Base-by-base conservation (phyloP, 92 coral and sea anemone species). In the Isaurus tuberculatus region DNA sequence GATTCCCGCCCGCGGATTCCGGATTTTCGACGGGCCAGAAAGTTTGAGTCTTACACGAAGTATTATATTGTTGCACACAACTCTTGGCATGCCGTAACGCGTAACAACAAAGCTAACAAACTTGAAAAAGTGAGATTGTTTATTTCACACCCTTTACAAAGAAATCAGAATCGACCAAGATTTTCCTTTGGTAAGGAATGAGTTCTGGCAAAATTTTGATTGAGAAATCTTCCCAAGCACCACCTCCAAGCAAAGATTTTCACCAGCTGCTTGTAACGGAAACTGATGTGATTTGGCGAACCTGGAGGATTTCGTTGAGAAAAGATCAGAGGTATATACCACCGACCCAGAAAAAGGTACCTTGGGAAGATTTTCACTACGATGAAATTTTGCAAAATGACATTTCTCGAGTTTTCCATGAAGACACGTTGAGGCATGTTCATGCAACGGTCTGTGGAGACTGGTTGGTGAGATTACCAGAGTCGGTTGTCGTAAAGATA, bases 221-320 rank as follows among this genome's bases (percentile, higher is more conserved):
- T 36, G 99, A 96, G 84, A 96, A 89, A 78, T 94, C 98, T 7
- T 95, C 92, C 46, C 98, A 96, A 83, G 99, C 99, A 53, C 99
- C 99, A 36, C 86, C 99, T 44, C 99, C 99, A 67, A 96, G 99
- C 86, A 96, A 96, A 85, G 99, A 96, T 83, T 96, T 96, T 64
- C 97, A 96, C 65, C 99, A 96, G 70, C 87, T 96, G 70, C 89
- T 96, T 73, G 97, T 96, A 37, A 93, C 89, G 37, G 97, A 90
- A 49, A 91, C 82, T n/a, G 92, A 91, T 79, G 99, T 96, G 58
- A 89, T 90, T 40, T 87, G 94, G 92, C 79, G 99, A 90, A 94
- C 98, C 17, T 96, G 99, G 99, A 88, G 90, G 79, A 87, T 96
- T 66, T 92, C 99, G 9, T 63, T 94, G 42, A 84, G 99, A 36